These are phyloP conservation scores for Crenuchus spilurus DNA, from an alignment of 2,797 vertebrate genomes.

Conservation along the genomic window DNA sequence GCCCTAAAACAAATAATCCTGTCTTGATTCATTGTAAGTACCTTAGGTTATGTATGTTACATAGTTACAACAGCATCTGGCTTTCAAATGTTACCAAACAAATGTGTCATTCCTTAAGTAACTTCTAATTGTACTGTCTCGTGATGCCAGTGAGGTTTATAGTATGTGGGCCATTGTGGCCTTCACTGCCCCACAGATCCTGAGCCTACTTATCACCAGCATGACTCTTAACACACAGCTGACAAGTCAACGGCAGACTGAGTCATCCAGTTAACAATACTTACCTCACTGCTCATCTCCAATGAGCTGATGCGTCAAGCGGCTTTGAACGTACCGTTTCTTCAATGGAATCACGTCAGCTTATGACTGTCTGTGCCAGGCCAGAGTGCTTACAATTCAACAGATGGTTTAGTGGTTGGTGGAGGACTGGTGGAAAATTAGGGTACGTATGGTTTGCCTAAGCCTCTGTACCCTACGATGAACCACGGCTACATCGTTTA, in stretches of 20 bases:
- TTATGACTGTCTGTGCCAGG: not conserved
- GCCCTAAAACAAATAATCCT: not conserved
- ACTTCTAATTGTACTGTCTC: not conserved
- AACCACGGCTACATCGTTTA: no score
- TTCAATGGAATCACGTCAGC: not conserved
- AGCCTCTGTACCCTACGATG: not conserved
- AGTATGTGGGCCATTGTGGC: not conserved
- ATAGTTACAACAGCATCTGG: no score
- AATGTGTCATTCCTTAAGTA: no score
- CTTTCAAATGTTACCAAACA: no score
- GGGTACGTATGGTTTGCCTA: not conserved
- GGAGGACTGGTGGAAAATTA: not conserved
- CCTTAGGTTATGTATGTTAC: no score
- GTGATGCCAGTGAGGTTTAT: not conserved
- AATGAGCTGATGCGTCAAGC: not conserved
- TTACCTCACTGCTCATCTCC: not conserved
- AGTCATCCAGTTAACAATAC: slow-evolving; percentile 10
- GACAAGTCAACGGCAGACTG: not conserved
- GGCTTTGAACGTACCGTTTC: not conserved
- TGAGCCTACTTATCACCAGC: not conserved
- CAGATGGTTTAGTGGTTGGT: not conserved
- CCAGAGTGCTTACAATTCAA: not conserved
- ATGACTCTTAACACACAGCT: not conserved
- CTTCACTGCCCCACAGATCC: not conserved
- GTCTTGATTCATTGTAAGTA: no score